A percentile compares a stretch with the other conserved stretches of the same genome.
These are phyloP conservation scores for Myiozetetes cayanensis DNA, from an alignment of 2,113 vertebrate genomes.

Conservation along the genomic window DNA sequence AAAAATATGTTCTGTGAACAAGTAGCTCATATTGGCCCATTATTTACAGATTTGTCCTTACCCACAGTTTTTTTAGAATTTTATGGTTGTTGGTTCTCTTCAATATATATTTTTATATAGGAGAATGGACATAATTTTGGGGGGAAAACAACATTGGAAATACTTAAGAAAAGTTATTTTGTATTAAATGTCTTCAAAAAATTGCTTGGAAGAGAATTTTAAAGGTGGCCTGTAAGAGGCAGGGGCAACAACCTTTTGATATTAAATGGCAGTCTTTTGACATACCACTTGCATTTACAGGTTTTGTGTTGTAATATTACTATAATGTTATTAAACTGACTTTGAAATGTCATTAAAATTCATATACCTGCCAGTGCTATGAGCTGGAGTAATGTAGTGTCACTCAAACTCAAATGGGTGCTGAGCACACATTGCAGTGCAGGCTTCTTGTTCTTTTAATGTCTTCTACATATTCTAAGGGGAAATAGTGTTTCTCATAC, in stretches of 20 bases:
- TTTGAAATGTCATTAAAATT: conserved; percentile 50
- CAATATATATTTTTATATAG: neutral
- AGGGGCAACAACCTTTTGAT: neutral
- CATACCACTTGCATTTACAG: conserved; percentile 27
- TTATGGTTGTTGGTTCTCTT: neutral
- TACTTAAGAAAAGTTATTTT: conserved; percentile 6
- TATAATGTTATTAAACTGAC: conserved; percentile 39
- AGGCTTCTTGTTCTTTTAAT: neutral
- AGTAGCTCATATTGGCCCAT: neutral
- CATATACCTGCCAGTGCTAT: neutral
- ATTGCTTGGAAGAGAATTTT: neutral
- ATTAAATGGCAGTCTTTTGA: conserved; percentile 4
- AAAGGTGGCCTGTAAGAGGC: neutral
- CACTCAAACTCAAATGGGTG: conserved; percentile 5
- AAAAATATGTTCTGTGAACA: neutral
- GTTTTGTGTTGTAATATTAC: conserved; percentile 38
- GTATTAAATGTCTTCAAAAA: neutral
- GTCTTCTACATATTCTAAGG: neutral
- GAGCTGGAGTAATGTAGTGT: conserved; percentile 6
- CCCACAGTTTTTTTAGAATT: neutral
- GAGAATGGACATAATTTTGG: neutral
- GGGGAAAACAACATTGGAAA: neutral
- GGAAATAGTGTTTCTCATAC: neutral
- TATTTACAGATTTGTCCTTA: neutral
- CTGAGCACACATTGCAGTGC: neutral